phyloP scores from a whole-genome alignment of 2,888 invertebrate species.

The Papilio gigon region DNA sequence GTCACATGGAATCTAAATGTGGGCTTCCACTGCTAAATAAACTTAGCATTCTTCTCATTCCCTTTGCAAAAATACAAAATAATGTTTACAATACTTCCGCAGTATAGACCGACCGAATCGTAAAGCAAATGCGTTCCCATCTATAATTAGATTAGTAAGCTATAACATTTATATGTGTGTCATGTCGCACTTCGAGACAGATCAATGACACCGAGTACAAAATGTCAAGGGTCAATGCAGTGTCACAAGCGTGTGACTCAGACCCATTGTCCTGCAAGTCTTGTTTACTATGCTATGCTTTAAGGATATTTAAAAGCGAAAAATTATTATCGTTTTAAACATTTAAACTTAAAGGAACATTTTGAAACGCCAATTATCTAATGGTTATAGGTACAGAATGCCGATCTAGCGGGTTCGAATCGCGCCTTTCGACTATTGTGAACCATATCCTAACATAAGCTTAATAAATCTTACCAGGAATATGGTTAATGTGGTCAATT shows the following conservation, averaged over 20 bases:
- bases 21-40: neutral
- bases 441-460: too few relatives aligned
- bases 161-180: slow-evolving; percentile 16
- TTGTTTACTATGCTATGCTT: slow-evolving; percentile 17
- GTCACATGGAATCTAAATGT: slow-evolving; percentile 10
- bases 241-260: slow-evolving; percentile 15
- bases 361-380: too few relatives aligned
- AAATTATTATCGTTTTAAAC: neutral
- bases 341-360: too few relatives aligned
- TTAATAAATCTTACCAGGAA: too few relatives aligned
- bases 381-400: too few relatives aligned
- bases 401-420: too few relatives aligned
- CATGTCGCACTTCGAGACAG: neutral
- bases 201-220: slow-evolving; percentile 7
- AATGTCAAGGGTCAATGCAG: slow-evolving; percentile 22
- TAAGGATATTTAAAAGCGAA: neutral
- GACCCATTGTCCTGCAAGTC: slow-evolving; percentile 13
- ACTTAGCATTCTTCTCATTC: neutral
- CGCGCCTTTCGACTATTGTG: too few relatives aligned
- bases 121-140: neutral
- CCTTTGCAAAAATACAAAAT: too few relatives aligned
- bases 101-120: too few relatives aligned
- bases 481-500: too few relatives aligned
- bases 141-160: slow-evolving; percentile 11
- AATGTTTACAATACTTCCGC: too few relatives aligned